Evolutionary conservation across 2,888 invertebrate genomes (phyloP).

Genomic region (Gnatocerus cornutus): DNA sequence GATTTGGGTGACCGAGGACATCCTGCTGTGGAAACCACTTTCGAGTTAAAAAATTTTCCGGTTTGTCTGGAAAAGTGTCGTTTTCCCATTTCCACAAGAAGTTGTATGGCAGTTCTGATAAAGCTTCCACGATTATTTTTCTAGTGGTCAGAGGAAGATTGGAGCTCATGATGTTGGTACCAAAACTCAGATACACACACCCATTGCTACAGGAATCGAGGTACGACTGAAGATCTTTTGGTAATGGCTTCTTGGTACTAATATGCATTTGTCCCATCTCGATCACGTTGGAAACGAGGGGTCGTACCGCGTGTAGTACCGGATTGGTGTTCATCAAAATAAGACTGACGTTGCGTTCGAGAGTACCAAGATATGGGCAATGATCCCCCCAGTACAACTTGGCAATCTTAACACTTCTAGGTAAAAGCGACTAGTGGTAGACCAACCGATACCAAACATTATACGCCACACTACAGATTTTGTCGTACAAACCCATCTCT

Average conservation of each 20-base stretch:
- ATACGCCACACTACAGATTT: conserved; percentile 17
- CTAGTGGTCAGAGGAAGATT: conserved; percentile 64
- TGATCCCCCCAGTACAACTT: conserved; percentile 22
- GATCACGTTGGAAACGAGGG: conserved; percentile 20
- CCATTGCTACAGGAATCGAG: conserved; percentile 67
- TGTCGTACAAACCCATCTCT: conserved; percentile 40
- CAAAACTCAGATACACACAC: conserved; percentile 69
- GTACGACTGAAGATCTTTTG: conserved; percentile 64
- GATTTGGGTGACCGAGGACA: conserved; percentile 58
- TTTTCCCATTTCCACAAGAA: conserved; percentile 71
- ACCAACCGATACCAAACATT: conserved; percentile 8
- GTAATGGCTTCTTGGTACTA: conserved; percentile 42
- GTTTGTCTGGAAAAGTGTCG: conserved; percentile 64
- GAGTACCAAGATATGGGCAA: conserved; percentile 17
- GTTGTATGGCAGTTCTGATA: conserved; percentile 68
- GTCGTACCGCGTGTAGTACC: conserved; percentile 13
- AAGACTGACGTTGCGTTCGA: conserved; percentile 33
- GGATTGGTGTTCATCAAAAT: conserved; percentile 23
- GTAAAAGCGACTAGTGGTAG: conserved; percentile 14
- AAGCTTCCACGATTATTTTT: conserved; percentile 64
- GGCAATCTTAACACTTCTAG: conserved; percentile 9
- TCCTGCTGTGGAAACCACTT: conserved; percentile 73
- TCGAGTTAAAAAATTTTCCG: conserved; percentile 67
- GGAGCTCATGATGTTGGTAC: conserved; percentile 68
- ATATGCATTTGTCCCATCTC: conserved; percentile 37